Percentiles rank a stretch among this genome's conserved stretches.
These are phyloP conservation scores for Brachyopa scutellaris DNA, from an alignment of 2,888 invertebrate species.

Conservation along the genomic window DNA sequence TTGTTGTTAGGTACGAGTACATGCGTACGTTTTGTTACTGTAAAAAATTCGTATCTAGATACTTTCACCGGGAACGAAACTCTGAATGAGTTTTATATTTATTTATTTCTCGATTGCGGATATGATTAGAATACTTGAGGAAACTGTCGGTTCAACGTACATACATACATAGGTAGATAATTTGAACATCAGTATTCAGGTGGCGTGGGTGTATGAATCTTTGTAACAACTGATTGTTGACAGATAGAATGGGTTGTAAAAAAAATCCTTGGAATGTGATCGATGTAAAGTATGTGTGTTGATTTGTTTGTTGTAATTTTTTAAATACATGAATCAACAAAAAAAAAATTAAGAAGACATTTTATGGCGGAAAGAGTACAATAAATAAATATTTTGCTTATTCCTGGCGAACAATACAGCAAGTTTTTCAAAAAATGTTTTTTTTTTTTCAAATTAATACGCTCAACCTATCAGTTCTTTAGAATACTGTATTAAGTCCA, in stretches of 20 bases:
- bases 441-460: too few species aligned
- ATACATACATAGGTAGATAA: constrained; percentile 28
- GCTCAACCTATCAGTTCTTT: too few species aligned
- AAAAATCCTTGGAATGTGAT: constrained; percentile 60
- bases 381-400: too few species aligned
- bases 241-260: constrained; percentile 58
- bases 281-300: constrained; percentile 4
- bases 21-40: constrained; percentile 11
- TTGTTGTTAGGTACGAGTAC: constrained; percentile 6
- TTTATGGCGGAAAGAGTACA: too few species aligned
- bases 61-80: constrained; percentile 53
- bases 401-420: too few species aligned
- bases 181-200: constrained; percentile 59
- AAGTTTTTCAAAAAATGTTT: too few species aligned
- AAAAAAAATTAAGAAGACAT: too few species aligned
- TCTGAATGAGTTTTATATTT: constrained; percentile 5
- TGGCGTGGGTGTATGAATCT: constrained; percentile 46
- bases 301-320: neutral
- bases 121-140: constrained; percentile 24
- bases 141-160: constrained; percentile 7
- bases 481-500: too few species aligned
- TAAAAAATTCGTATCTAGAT: constrained; percentile 17
- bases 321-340: too few species aligned
- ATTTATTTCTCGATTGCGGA: neutral
- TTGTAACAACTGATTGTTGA: constrained; percentile 63